Evolutionary conservation across 2,888 invertebrate species (phyloP), one percentile per base, ranked within the genome.

Genomic region (Latrodectus hesperus): DNA sequence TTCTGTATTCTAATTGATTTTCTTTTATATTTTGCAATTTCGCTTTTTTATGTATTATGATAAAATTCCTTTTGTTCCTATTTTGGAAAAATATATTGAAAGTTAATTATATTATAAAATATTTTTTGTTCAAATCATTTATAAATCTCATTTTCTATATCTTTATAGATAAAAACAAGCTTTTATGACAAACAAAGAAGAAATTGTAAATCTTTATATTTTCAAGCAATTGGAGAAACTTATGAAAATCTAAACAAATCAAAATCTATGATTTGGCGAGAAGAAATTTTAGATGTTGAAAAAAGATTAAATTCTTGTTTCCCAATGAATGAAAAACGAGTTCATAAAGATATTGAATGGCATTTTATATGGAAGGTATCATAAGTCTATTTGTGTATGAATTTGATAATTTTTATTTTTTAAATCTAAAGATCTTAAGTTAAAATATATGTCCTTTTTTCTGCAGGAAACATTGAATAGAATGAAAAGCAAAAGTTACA

Each of bases 171-270:
- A 16, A 2, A 64, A 52, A 65, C 86, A 51, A 81, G 75, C 71
- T 86, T 76, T 65, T 22, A 76, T 81, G 71, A 76, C 70, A 72
- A 72, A 22, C 12, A 38, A 26, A 51, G 52, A 17, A 71, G 65
- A 75, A 86, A 38, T 16, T 38, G 60, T 11, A 86, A 79, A 65
- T 16, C 11, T 26, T 22, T 76, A 38, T 81, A 53, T 72, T 86
- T 76, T 72, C 81, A 81, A 55, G 86, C 72, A 26, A 16, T 86
- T 17, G 86, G 86, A 22, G 86, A 86, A 52, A 81, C 79, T 49
- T 86, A 76, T 76, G 71, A 76, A 22, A 81, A 86, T 65, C 64
- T 86, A 71, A 52, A 12, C 5, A 86, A 81, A 74, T 72, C 64
- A 14, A 70, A 70, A 76, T 67, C 76, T n/a, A 81, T 81, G 81